phyloP scores from a whole-genome alignment of 2,797 vertebrate genomes.

The Acropternis orthonyx region DNA sequence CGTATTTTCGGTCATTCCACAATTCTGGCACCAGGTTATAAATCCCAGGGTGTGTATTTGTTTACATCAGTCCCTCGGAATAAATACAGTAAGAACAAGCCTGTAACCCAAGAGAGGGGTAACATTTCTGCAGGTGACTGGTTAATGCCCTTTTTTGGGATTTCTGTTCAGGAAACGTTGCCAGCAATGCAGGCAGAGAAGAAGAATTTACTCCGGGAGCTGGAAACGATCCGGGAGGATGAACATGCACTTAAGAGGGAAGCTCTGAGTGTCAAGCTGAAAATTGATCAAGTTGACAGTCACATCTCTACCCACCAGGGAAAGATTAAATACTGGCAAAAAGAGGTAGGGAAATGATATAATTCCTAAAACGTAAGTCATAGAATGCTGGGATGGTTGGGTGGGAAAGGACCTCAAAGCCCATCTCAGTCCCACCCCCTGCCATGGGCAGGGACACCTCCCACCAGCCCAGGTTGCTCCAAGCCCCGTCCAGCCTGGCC shows the following conservation, averaged over 20 bases:
- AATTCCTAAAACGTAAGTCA: background rate
- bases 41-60: background rate
- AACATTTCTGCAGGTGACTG: background rate
- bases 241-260: conserved; percentile 89
- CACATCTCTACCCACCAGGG: conserved; percentile 84
- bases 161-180: conserved; percentile 78
- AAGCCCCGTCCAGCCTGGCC: background rate
- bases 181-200: conserved; percentile 86
- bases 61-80: background rate
- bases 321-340: conserved; percentile 94
- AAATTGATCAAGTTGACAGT: conserved; percentile 87
- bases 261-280: conserved; percentile 88
- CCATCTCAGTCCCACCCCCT: background rate
- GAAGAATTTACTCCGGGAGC: conserved; percentile 79
- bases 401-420: background rate
- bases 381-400: background rate
- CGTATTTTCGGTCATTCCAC: background rate
- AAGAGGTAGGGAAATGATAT: conserved; percentile 80
- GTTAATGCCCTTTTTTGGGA: background rate
- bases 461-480: fast-evolving
- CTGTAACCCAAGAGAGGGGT: background rate
- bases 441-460: background rate
- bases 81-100: background rate
- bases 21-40: background rate
- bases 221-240: conserved; percentile 84